phyloP scores from a whole-genome alignment of 2,113 vertebrate genomes.

The Mustelus asterias region DNA sequence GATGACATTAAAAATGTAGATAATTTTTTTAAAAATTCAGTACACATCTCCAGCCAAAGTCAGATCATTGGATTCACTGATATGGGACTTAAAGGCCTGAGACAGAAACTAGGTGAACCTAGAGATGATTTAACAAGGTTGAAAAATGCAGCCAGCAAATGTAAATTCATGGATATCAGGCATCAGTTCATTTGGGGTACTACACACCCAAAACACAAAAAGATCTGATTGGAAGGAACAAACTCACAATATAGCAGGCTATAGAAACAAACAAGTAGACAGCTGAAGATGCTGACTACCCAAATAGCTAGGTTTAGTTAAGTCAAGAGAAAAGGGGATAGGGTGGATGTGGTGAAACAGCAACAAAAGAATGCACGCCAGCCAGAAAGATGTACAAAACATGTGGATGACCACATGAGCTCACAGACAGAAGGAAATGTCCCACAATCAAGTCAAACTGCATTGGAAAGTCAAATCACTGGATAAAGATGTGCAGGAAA shows the following conservation, averaged over 20 bases:
- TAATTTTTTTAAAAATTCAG: background rate
- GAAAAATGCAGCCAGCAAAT: background rate
- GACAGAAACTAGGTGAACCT: too few relatives aligned
- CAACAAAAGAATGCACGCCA: background rate
- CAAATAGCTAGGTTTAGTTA: background rate
- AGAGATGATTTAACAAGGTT: background rate
- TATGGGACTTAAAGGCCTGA: background rate
- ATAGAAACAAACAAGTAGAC: too few relatives aligned
- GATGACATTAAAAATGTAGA: background rate
- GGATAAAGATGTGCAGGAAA: background rate
- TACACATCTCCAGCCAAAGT: background rate
- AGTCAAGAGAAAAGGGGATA: background rate
- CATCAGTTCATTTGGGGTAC: background rate
- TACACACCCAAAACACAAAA: background rate
- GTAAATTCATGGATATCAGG: background rate
- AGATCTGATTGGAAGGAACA: background rate
- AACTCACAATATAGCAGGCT: too few relatives aligned
- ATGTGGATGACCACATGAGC: background rate
- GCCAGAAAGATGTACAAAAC: background rate
- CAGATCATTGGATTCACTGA: background rate
- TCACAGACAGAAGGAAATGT: background rate
- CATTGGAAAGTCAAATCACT: background rate
- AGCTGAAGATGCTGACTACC: background rate
- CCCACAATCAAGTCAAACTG: background rate
- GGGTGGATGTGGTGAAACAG: background rate